Conservation (phyloP, 2,113 vertebrate species). For the Sylvilagus bachmani region DNA sequence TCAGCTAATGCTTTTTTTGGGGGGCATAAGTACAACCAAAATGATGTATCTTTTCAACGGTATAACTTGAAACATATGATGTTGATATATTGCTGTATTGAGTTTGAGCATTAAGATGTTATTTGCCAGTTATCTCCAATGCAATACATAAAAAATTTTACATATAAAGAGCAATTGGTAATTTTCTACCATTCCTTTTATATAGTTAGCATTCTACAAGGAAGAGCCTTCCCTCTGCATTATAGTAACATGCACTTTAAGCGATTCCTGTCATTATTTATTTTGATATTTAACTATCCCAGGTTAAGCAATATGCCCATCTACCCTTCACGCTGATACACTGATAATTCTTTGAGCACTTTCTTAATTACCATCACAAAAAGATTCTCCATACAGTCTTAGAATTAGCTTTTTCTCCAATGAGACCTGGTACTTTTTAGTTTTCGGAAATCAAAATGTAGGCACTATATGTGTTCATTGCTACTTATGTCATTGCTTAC, state of each 20-base stretch:
- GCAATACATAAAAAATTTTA: background rate
- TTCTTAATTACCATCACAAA: background rate
- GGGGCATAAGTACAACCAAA: background rate
- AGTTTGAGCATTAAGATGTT: constrained; percentile 26
- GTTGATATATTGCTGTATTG: background rate
- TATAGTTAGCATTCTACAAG: background rate
- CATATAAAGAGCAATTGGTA: background rate
- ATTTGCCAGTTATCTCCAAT: constrained; percentile 3
- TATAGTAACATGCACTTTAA: background rate
- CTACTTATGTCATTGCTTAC: background rate
- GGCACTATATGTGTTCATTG: background rate
- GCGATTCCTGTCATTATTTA: background rate
- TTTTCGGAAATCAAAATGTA: constrained; percentile 7
- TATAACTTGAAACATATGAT: background rate
- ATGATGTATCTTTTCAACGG: background rate
- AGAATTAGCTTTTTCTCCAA: background rate
- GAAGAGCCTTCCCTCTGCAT: background rate
- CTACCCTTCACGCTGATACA: background rate
- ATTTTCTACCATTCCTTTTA: background rate
- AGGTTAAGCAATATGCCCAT: background rate
- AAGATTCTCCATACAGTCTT: background rate
- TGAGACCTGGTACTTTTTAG: background rate
- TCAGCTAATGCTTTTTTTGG: background rate
- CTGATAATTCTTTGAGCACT: background rate
- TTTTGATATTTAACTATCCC: constrained; percentile 6